Evolutionary conservation across 2,888 invertebrate genomes (phyloP), one percentile per base, ranked within the genome.

Genomic region (Caenorhabditis uteleia): DNA sequence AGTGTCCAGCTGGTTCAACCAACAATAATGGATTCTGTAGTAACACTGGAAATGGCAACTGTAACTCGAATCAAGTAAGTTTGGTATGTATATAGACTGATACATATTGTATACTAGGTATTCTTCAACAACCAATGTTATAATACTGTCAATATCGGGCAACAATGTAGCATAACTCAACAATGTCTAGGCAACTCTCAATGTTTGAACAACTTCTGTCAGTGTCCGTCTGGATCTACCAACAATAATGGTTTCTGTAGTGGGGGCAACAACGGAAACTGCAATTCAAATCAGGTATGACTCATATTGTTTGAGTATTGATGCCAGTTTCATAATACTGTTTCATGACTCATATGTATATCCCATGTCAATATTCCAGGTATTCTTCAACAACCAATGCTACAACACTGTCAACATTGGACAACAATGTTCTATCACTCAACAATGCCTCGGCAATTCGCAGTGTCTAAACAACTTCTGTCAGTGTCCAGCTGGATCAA

Each of bases 121-220:
- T 43, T 18, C 16, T 53, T 43, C 51, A 59, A 53, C 25, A 27
- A 21, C 8, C 59, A 61, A 27, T 61, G 60, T 45, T 66, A 61
- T 21, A 68, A 69, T 26, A 62, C 65, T 0, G 68, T 57, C 8
- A 40, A 54, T 3, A 46, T 68, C 10, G 75, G 75, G 2, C 58
- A 61, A 8, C 51, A 58, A 16, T 78, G 78, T 27, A 45, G 34
- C 1, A 51, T 62, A 48, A 68, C 67, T 23, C 51, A 66, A 34
- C 77, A 77, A 33, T 77, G 77, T 48, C 45, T 61, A 6, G 51
- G 44, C 1, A 59, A 46, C 18, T 48, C 65, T 1, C 55, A 59
- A 38, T 69, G 69, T 29, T 16, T 46, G 14, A 65, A 58, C 38
- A 49, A 50, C 1, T 33, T 53, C 44, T 69, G 69, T 34, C 64